A percentile compares a stretch with the other conserved stretches of the same genome.
Evolutionary conservation across 2,113 vertebrate genomes (phyloP).

Genomic region (Chaenogobius annularis): DNA sequence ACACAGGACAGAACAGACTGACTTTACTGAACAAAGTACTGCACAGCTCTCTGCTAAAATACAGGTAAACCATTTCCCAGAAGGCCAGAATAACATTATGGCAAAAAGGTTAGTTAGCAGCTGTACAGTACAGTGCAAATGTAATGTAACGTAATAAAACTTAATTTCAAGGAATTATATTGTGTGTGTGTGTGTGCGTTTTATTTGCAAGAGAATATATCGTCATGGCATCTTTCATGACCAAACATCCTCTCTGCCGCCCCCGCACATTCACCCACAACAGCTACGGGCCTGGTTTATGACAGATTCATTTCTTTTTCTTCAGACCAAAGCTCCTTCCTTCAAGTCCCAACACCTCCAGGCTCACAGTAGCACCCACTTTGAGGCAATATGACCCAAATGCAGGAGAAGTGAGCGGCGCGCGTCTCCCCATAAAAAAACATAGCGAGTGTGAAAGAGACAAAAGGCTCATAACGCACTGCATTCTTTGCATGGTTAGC

Average conservation of each 20-base stretch:
- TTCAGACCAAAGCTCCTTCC: slow-evolving; percentile 6
- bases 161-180: too few species aligned
- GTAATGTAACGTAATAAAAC: too few species aligned
- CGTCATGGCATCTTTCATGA: background rate
- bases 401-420: slow-evolving; percentile 6
- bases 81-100: background rate
- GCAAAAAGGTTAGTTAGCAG: background rate
- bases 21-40: background rate
- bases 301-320: background rate
- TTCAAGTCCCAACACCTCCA: background rate
- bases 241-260: slow-evolving; percentile 25
- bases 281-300: slow-evolving; percentile 10
- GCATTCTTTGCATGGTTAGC: slow-evolving; percentile 62
- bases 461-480: slow-evolving; percentile 28
- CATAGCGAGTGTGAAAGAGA: slow-evolving; percentile 10
- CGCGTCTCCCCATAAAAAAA: slow-evolving; percentile 6
- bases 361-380: slow-evolving; percentile 9
- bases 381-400: slow-evolving; percentile 14
- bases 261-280: slow-evolving; percentile 24
- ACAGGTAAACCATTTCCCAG: background rate
- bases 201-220: background rate
- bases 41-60: background rate
- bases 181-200: too few species aligned
- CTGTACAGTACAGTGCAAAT: background rate
- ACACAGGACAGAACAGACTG: background rate